Base-by-base conservation (phyloP, 2,888 invertebrate species). In the Maniola hyperantus region DNA sequence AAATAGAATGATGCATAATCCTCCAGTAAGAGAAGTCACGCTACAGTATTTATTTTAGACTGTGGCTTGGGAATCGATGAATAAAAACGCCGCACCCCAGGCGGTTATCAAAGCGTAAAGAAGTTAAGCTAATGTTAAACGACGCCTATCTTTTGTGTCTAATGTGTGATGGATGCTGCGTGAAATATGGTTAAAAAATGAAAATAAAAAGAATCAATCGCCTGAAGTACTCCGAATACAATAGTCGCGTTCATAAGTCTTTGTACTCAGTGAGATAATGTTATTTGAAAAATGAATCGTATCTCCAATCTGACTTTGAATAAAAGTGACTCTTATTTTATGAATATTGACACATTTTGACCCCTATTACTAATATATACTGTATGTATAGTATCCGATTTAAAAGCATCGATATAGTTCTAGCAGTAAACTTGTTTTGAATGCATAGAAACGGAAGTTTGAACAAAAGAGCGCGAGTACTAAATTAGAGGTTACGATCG, bases 81-180 rank as follows among this genome's bases (percentile, higher is more conserved):
- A 77, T 77, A 82, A 82, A 83, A 79, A 72, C 70, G 68, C 63
- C 73, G 73, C 83, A 78, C 87, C 85, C 85, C 81, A 81, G 81
- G 81, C 79, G 78, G 81, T 79, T 85, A 91, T 91, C 84, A 91
- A 91, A 91, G 83, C 91, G 91, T 91, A 89, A 91, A 90, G 90
- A 91, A 91, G 91, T 91, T 90, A 90, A 89, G 86, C 87, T 88
- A 90, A 91, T 90, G 89, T 89, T 87, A 88, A 89, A 87, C 83
- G 90, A 89, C 87, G 90, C 89, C 87, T 86, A 89, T 89, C 91
- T 88, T 90, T 91, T 91, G 91, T 90, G 83, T 82, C 81, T 85
- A 89, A 89, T 87, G 83, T 82, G 82, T 87, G 87, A 89, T 88
- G 84, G 86, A 88, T 89, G 87, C 83, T 76, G 84, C 87, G 83